Evolutionary conservation across 1,140 invertebrate genomes (phyloP).

Genomic region (Hyposmocoma kahamanoa): DNA sequence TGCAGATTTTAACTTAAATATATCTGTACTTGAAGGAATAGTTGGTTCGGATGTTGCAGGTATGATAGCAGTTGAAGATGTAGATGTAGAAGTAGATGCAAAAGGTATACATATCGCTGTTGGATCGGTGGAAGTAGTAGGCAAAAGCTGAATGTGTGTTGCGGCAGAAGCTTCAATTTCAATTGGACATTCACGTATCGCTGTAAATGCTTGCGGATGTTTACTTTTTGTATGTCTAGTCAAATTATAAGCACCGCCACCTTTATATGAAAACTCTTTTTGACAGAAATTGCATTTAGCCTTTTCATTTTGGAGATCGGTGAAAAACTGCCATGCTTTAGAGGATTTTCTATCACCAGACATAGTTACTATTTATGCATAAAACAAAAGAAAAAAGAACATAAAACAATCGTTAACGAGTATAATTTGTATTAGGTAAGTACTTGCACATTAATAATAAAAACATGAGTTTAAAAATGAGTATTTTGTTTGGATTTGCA

Average conservation of each 20-base stretch:
- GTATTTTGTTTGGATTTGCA: too few species aligned
- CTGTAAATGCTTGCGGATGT: neutral
- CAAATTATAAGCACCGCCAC: constrained; percentile 4
- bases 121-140: neutral
- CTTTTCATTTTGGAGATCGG: constrained; percentile 2
- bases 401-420: neutral
- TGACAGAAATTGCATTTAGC: constrained; percentile 6
- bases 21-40: neutral
- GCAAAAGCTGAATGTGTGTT: neutral
- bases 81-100: neutral
- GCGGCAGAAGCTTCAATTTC: neutral
- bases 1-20: neutral
- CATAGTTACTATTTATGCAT: neutral
- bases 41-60: neutral
- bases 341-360: constrained; percentile 1
- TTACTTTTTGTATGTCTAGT: constrained; percentile 7
- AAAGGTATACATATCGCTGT: too few species aligned
- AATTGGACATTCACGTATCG: constrained; percentile 1
- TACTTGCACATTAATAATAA: too few species aligned
- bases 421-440: neutral
- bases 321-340: constrained; percentile 5
- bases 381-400: neutral
- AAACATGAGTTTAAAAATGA: too few species aligned
- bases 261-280: constrained; percentile 6
- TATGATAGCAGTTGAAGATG: neutral